These are phyloP conservation scores for Eupithecia centaureata DNA, from an alignment of 2,888 invertebrate genomes.

Conservation along the genomic window DNA sequence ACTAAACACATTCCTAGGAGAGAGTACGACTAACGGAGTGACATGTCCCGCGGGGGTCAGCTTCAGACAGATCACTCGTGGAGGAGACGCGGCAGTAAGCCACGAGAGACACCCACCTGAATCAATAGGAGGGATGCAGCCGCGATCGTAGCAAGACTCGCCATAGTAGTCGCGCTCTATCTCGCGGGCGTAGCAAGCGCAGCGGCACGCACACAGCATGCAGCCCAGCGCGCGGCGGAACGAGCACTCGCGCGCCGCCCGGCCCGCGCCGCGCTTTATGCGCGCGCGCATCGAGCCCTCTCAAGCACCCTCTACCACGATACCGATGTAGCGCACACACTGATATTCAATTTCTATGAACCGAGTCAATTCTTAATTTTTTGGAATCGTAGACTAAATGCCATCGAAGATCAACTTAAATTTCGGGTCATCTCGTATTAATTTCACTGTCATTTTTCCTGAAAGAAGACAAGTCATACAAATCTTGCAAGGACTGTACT, in stretches of 20 bases:
- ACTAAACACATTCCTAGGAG: background rate
- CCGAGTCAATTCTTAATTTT: background rate
- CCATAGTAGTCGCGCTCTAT: conserved; percentile 1
- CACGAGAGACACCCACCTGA: conserved; percentile 6
- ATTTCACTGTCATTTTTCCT: background rate
- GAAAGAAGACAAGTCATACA: background rate
- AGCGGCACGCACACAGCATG: conserved; percentile 48
- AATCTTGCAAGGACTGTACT: background rate
- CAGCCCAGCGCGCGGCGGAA: conserved; percentile 36
- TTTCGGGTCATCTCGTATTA: background rate
- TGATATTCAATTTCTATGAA: background rate
- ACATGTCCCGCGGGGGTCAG: background rate
- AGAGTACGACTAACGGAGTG: background rate
- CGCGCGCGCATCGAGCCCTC: conserved; percentile 48
- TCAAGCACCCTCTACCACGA: conserved; percentile 36
- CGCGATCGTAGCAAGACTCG: conserved; percentile 14
- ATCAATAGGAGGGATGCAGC: conserved; percentile 15
- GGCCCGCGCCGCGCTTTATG: conserved; percentile 51
- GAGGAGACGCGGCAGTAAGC: no score
- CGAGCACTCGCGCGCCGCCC: conserved; percentile 59
- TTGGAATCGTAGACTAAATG: background rate
- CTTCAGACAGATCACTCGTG: background rate
- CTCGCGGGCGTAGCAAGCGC: conserved; percentile 51
- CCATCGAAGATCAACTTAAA: background rate
- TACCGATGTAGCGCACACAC: background rate